A percentile compares a stretch with the other conserved stretches of the same genome.
Conservation (phyloP, 2,113 vertebrate species). For the Dipodomys merriami region DNA sequence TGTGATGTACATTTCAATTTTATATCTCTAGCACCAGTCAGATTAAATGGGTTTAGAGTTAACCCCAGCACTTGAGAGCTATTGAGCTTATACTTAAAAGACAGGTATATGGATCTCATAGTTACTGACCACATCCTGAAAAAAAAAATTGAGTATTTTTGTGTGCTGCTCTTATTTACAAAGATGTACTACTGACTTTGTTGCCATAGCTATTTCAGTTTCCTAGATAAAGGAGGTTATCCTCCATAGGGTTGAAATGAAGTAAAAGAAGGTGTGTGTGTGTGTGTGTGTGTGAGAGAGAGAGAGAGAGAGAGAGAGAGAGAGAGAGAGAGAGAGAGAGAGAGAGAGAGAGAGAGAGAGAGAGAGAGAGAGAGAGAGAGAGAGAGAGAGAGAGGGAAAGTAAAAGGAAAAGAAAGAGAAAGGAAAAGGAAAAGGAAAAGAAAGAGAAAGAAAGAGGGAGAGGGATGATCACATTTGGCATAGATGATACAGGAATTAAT, state of each 20-base stretch:
- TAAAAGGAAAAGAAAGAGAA: too few relatives aligned
- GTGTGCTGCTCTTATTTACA: background rate
- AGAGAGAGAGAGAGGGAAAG: background rate
- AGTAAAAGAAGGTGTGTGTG: background rate
- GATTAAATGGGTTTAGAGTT: background rate
- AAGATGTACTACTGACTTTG: background rate
- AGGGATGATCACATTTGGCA: too few relatives aligned
- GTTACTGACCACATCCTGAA: background rate
- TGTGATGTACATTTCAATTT: conserved; percentile 48
- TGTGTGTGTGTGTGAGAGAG: background rate
- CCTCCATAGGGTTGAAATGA: background rate
- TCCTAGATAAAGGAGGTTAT: background rate
- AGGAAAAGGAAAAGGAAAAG: too few relatives aligned
- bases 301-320: background rate
- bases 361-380: background rate
- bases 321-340: too few relatives aligned
- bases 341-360: background rate
- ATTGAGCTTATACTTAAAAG: background rate
- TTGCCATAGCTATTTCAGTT: accelerated
- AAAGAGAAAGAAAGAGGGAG: background rate
- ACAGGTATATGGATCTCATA: background rate
- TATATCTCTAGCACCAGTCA: background rate
- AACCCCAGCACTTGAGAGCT: background rate
- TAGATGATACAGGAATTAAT: too few relatives aligned
- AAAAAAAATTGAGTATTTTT: background rate